Conservation (phyloP, 30 jellyfish, hydroid and myxozoan genomes). For the Turritopsis dohrnii region DNA sequence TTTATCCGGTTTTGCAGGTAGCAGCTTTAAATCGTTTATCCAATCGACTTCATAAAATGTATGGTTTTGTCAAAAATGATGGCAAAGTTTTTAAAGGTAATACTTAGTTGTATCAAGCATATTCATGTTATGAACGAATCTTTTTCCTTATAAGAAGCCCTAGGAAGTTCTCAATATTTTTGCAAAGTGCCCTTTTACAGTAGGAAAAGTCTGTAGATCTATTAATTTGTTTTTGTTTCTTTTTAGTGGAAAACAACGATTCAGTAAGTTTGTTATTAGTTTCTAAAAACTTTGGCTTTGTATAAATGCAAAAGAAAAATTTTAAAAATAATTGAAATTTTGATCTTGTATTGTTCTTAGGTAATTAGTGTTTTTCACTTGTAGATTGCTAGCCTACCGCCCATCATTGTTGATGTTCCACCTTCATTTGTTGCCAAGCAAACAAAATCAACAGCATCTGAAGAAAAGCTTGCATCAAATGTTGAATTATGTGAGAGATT, state of each 20-base stretch:
- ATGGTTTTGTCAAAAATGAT: background rate
- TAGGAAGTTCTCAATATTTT: no score
- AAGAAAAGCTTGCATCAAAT: background rate
- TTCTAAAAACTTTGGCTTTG: no score
- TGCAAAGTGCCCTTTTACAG: no score
- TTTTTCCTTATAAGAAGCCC: background rate
- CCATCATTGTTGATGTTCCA: background rate
- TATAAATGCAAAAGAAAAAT: no score
- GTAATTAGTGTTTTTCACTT: no score
- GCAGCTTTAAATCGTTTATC: background rate
- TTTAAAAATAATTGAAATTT: background rate
- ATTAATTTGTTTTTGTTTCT: background rate
- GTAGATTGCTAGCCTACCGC: background rate
- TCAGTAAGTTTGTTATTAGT: background rate
- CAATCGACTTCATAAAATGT: background rate
- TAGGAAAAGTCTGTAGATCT: no score
- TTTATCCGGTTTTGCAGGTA: background rate
- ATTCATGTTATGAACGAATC: no score
- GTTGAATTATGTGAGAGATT: background rate
- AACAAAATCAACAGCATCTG: background rate
- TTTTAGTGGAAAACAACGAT: background rate
- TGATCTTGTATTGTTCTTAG: no score
- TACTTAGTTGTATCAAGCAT: no score
- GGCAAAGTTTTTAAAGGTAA: background rate
- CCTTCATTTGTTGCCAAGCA: background rate